Evolutionary conservation across 1,140 invertebrate genomes (phyloP), one percentile per base, ranked within the genome.

Genomic region (Drosophila setifemur): DNA sequence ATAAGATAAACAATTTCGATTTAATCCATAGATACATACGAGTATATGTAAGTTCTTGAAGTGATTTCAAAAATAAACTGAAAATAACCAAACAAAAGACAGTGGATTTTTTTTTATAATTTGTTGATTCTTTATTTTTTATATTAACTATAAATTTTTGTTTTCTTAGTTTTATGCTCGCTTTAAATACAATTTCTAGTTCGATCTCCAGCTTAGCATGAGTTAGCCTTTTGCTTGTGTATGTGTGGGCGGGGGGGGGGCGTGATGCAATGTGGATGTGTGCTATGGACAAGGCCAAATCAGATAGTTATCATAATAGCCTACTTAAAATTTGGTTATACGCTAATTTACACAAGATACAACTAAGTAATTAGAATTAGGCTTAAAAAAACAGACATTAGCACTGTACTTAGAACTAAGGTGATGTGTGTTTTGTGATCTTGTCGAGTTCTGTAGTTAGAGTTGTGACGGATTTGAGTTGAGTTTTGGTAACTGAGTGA

Each of bases 251-350:
- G 18, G 23, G 25, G 3, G 35, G 33, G 40, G 45, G 70, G 29
- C 28, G 37, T 49, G 28, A 74, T 68, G 55, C 43, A 55, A 67
- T 68, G 31, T 33, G 35, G 31, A n/a, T 29, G 50, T 45, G 47
- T 49, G 52, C 48, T 47, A 60, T 54, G 70, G 29, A 31, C 26
- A 37, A 31, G 57, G 26, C 60, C 67, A 64, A 85, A 78, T 79
- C 72, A 73, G 49, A 73, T 40, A 50, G 42, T 75, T 58, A 49
- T 75, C 54, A 61, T 69, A 66, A 58, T 75, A 85, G 39, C 44
- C 81, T 85, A 85, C 79, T 85, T 85, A 85, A 86, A 85, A 85
- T 85, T 85, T 86, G 79, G 70, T 85, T 85, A 79, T 54, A 79
- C 53, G 81, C 79, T 85, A 85, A 86, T 86, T 85, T 85, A 85